Evolutionary conservation across 2,113 vertebrate species (phyloP).

Genomic region (Petromus typicus): DNA sequence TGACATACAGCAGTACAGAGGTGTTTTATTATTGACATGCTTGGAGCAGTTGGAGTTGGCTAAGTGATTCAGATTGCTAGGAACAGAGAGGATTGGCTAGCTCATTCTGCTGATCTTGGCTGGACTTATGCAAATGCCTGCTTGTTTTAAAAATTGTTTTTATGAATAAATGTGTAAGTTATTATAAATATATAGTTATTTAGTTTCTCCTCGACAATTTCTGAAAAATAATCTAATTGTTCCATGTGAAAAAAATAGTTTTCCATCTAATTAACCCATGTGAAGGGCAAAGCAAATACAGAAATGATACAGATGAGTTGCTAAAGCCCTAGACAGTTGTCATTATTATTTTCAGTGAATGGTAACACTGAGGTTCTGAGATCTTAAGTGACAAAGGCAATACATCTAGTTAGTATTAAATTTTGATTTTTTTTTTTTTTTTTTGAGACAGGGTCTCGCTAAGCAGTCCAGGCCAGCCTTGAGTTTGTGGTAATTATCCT

Average conservation of each 20-base stretch:
- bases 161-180: background rate
- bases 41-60: background rate
- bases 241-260: background rate
- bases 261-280: background rate
- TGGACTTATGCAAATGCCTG: background rate
- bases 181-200: background rate
- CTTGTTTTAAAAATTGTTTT: background rate
- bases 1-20: background rate
- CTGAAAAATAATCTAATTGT: constrained; percentile 9
- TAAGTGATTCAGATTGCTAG: background rate
- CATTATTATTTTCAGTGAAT: background rate
- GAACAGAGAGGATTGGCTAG: background rate
- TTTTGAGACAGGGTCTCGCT: background rate
- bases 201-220: constrained; percentile 8
- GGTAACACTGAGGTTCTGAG: background rate
- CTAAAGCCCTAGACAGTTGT: background rate
- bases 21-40: constrained; percentile 12
- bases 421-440: background rate
- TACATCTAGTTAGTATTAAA: background rate
- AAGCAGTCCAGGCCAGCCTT: background rate
- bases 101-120: background rate
- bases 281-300: background rate
- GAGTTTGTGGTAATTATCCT: background rate
- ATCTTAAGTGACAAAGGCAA: background rate
- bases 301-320: no score